Evolutionary conservation across 2,888 invertebrate genomes (phyloP).

Genomic region (Aphodius granarius): DNA sequence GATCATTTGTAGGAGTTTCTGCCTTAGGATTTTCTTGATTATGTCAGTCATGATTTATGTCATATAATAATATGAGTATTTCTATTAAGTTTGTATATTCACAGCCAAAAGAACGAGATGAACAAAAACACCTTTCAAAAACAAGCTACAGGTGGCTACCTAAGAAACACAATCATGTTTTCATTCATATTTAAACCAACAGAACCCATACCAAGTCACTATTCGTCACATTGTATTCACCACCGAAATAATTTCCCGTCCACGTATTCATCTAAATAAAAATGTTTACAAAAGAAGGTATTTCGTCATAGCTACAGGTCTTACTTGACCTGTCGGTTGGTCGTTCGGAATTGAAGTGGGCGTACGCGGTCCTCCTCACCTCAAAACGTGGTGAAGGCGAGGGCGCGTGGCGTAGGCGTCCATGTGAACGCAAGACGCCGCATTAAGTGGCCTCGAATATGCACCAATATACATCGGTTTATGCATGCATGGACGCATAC

Average conservation of each 20-base stretch:
- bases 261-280: background rate
- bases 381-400: background rate
- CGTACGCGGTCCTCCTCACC: background rate
- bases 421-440: background rate
- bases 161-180: too few relatives aligned
- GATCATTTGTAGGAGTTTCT: too few relatives aligned
- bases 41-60: too few relatives aligned
- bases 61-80: too few relatives aligned
- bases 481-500: background rate
- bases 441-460: background rate
- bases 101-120: too few relatives aligned
- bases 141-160: too few relatives aligned
- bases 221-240: background rate
- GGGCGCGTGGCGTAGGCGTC: background rate
- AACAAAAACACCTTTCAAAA: too few relatives aligned
- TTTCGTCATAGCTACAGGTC: background rate
- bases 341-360: background rate
- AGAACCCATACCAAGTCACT: background rate
- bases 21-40: too few relatives aligned
- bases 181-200: too few relatives aligned
- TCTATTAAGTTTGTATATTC: too few relatives aligned
- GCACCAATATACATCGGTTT: background rate
- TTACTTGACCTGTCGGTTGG: background rate
- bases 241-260: background rate
- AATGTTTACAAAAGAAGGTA: background rate